These are phyloP conservation scores for Zhuqinia jingwanae DNA, from an alignment of 2,888 invertebrate genomes.

Conservation along the genomic window DNA sequence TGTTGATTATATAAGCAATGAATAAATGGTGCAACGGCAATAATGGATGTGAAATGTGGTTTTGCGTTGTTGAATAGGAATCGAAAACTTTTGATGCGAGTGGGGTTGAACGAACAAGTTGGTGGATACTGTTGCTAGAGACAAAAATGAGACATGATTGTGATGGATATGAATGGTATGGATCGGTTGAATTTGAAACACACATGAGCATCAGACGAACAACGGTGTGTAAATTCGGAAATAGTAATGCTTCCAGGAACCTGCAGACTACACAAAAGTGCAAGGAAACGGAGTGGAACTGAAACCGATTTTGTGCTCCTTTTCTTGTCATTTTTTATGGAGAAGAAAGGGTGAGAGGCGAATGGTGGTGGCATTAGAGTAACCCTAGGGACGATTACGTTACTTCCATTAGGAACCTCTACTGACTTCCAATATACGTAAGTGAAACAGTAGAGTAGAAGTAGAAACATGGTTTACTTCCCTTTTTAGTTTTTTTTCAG, in stretches of 20 bases:
- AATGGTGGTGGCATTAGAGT: slow-evolving; percentile 73
- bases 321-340: slow-evolving; percentile 35
- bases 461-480: slow-evolving; percentile 58
- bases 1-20: too few relatives aligned
- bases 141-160: slow-evolving; percentile 52
- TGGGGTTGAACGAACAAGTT: too few relatives aligned
- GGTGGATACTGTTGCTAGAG: background rate
- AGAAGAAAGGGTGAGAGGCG: slow-evolving; percentile 41
- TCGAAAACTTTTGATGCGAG: too few relatives aligned
- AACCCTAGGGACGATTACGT: slow-evolving; percentile 79
- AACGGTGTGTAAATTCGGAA: slow-evolving; percentile 15
- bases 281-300: slow-evolving; percentile 27
- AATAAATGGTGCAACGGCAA: too few relatives aligned
- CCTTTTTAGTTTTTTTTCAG: background rate
- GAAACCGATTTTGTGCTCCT: slow-evolving; percentile 54
- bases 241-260: background rate
- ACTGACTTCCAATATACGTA: slow-evolving; percentile 59
- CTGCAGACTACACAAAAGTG: too few relatives aligned
- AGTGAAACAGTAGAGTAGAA: slow-evolving; percentile 47
- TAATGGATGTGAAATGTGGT: too few relatives aligned
- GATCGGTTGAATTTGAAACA: slow-evolving; percentile 50
- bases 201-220: slow-evolving; percentile 49
- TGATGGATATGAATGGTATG: slow-evolving; percentile 44
- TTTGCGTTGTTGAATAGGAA: too few relatives aligned
- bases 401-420: slow-evolving; percentile 77